Percentiles rank a stretch among this genome's conserved stretches.
These are phyloP conservation scores for Tetramorium parvispinum DNA, from an alignment of 1,140 invertebrate genomes.

Conservation along the genomic window DNA sequence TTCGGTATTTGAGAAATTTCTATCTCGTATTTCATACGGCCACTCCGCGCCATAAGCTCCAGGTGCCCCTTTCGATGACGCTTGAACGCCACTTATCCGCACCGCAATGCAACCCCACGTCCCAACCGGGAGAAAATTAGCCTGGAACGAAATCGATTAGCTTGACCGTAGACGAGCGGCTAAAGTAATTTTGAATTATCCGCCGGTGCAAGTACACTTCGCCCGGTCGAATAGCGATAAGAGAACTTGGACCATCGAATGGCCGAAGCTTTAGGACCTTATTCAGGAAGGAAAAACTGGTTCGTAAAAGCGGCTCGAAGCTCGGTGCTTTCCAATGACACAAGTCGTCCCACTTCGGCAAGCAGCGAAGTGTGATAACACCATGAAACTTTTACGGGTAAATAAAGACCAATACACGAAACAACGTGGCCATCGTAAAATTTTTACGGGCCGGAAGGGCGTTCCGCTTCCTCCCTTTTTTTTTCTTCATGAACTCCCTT, in stretches of 20 bases:
- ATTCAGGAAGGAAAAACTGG: slow-evolving; percentile 35
- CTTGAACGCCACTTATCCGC: not conserved
- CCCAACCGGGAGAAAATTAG: slow-evolving; percentile 2
- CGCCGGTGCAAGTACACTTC: slow-evolving; percentile 7
- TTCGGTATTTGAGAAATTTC: slow-evolving; percentile 12
- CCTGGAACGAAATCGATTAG: slow-evolving; percentile 34
- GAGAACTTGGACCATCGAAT: slow-evolving; percentile 34
- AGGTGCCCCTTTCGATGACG: not conserved
- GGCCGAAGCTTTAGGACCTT: slow-evolving; percentile 35
- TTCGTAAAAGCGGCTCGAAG: slow-evolving; percentile 62
- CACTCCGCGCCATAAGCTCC: not conserved
- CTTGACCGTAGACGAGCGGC: not conserved
- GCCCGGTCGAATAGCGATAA: slow-evolving; percentile 42
- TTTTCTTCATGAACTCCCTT: slow-evolving; percentile 51
- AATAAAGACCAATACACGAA: slow-evolving; percentile 71
- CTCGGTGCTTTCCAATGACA: slow-evolving; percentile 68
- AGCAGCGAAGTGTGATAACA: slow-evolving; percentile 71
- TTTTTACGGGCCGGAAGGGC: slow-evolving; percentile 62
- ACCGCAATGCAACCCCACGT: not conserved
- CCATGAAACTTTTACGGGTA: slow-evolving; percentile 72
- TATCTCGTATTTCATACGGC: not conserved
- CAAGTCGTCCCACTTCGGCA: slow-evolving; percentile 65
- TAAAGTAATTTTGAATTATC: slow-evolving; percentile 61
- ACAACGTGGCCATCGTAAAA: slow-evolving; percentile 71
- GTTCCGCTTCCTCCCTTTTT: slow-evolving; percentile 2